Evolutionary conservation across 1,140 invertebrate genomes (phyloP).

Genomic region (Lethrus apterus): DNA sequence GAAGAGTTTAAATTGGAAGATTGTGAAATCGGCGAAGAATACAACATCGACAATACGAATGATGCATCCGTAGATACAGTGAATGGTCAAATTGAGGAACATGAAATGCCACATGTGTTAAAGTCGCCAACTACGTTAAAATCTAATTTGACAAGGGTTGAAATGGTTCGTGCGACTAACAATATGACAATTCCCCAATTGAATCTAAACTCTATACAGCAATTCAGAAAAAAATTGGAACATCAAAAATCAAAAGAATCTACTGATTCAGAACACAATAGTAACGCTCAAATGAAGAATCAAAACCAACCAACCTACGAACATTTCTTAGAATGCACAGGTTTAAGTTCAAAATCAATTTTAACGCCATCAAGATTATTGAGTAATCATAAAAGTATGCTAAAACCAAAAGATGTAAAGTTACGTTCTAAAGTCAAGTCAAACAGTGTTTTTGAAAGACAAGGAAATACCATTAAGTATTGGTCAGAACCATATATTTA

Average conservation of each 20-base stretch:
- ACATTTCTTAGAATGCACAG: constrained; percentile 70
- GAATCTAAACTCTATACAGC: constrained; percentile 28
- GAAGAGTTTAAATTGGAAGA: constrained; percentile 74
- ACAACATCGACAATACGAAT: constrained; percentile 4
- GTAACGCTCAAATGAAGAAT: constrained; percentile 11
- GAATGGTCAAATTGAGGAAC: background rate
- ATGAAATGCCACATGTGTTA: constrained; percentile 4
- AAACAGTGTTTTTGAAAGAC: constrained; percentile 28
- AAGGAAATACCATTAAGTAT: constrained; percentile 34
- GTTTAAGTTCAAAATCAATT: constrained; percentile 73
- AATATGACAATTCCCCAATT: constrained; percentile 24
- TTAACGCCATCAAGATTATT: constrained; percentile 61
- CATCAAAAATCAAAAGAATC: constrained; percentile 20
- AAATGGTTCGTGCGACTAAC: constrained; percentile 28
- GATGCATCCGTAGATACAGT: constrained; percentile 5
- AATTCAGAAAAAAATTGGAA: constrained; percentile 33
- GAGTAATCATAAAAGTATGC: constrained; percentile 66
- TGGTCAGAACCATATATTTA: constrained; percentile 37
- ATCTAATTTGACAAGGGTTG: constrained; percentile 20
- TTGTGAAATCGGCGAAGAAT: constrained; percentile 47
- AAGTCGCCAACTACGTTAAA: constrained; percentile 3
- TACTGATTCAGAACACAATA: constrained; percentile 11
- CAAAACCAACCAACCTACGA: constrained; percentile 49
- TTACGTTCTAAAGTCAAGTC: constrained; percentile 46
- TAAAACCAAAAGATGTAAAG: constrained; percentile 73